Conservation (phyloP, 2,888 invertebrate species). For the Morpho helenor region DNA sequence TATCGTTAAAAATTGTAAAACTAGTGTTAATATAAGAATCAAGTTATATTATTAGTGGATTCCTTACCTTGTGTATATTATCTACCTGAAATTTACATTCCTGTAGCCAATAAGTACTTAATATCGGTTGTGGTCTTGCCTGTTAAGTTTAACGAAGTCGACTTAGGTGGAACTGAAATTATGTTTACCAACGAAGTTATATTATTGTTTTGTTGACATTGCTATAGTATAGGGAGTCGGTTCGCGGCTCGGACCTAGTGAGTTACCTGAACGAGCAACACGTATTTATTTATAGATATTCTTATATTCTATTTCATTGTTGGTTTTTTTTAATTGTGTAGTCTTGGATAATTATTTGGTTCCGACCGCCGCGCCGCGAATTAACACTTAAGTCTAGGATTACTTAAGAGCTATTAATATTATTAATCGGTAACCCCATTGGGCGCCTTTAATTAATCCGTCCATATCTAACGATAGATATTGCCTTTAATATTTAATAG, state of each 20-base stretch:
- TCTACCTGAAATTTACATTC: slow-evolving; percentile 48
- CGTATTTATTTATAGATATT: slow-evolving; percentile 70
- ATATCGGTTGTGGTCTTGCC: slow-evolving; percentile 81
- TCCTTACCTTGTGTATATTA: slow-evolving; percentile 3
- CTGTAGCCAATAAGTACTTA: slow-evolving; percentile 78
- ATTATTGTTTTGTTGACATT: slow-evolving; percentile 60
- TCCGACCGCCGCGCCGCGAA: slow-evolving; percentile 58
- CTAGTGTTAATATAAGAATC: neutral
- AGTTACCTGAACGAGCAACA: slow-evolving; percentile 74
- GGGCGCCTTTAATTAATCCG: slow-evolving; percentile 79
- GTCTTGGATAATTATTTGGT: slow-evolving; percentile 38
- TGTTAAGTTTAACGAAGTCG: slow-evolving; percentile 76
- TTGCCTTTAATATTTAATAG: slow-evolving; percentile 80
- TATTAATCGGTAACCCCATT: slow-evolving; percentile 73
- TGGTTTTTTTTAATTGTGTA: slow-evolving; percentile 53
- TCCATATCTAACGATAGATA: slow-evolving; percentile 77
- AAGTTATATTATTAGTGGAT: slow-evolving; percentile 9
- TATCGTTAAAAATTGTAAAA: too few species aligned
- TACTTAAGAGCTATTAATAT: slow-evolving; percentile 66
- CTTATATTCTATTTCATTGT: slow-evolving; percentile 69
- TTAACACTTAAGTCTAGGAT: slow-evolving; percentile 47
- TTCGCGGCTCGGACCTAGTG: slow-evolving; percentile 60
- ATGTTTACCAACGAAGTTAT: slow-evolving; percentile 76
- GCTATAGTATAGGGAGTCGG: slow-evolving; percentile 50
- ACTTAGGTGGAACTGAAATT: slow-evolving; percentile 73